phyloP scores from a whole-genome alignment of 37 sponge, comb jelly and placozoan genomes.

The Axinella damicornis region DNA sequence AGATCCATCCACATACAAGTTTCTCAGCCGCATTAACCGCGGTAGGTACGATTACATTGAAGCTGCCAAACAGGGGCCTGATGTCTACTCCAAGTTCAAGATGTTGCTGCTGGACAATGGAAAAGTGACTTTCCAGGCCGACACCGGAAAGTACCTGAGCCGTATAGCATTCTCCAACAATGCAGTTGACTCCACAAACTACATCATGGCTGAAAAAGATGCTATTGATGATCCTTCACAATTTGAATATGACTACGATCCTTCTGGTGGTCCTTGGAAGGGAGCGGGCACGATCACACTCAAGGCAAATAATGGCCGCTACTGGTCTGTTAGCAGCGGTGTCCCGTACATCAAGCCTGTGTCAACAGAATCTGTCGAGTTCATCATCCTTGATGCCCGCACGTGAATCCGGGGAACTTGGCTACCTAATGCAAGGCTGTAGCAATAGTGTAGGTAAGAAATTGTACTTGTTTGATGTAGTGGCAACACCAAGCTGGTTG shows the following conservation, averaged over 20 bases:
- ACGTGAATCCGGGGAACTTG: too few species aligned
- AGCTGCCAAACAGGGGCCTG: background rate
- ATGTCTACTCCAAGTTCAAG: background rate
- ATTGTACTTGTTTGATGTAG: too few species aligned
- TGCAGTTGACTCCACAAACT: background rate
- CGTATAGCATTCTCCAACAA: background rate
- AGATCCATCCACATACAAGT: background rate
- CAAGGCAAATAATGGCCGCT: constrained; percentile 4
- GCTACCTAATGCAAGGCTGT: too few species aligned
- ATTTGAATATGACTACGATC: background rate
- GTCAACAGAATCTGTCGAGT: background rate
- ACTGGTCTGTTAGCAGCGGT: background rate
- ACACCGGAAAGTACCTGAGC: constrained; percentile 16
- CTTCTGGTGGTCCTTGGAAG: background rate
- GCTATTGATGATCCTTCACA: background rate
- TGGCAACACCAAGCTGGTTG: too few species aligned
- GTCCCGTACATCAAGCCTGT: background rate
- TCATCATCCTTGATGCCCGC: background rate
- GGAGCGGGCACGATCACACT: background rate
- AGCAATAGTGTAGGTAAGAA: too few species aligned
- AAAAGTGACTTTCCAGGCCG: background rate
- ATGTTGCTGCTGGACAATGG: background rate
- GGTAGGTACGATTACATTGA: background rate
- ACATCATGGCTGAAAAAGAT: background rate
- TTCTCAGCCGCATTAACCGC: background rate